Evolutionary conservation across 2,797 vertebrate genomes (phyloP).

Genomic region (Morelia viridis): DNA sequence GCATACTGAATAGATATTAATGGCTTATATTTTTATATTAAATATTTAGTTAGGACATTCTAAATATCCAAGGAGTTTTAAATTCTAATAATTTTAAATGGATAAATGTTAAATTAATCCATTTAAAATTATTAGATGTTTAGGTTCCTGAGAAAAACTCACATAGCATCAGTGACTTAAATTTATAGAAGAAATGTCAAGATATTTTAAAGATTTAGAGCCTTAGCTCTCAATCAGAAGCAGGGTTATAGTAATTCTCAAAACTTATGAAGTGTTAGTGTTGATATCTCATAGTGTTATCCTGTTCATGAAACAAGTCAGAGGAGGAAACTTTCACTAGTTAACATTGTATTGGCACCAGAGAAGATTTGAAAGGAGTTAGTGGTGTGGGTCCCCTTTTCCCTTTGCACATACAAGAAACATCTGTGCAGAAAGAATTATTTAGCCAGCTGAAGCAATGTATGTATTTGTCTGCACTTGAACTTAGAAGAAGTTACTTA

Average conservation of each 20-base stretch:
- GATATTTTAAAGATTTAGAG: not conserved
- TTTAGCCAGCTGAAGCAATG: too few relatives aligned
- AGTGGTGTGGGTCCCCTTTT: too few relatives aligned
- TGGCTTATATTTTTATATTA: not conserved
- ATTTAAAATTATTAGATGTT: not conserved
- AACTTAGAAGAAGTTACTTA: too few relatives aligned
- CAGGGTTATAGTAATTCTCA: not conserved
- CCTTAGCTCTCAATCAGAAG: not conserved
- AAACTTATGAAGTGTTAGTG: not conserved
- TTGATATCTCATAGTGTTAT: not conserved
- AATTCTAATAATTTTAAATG: too few relatives aligned
- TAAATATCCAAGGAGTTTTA: not conserved
- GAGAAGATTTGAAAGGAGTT: not conserved
- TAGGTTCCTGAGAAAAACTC: not conserved
- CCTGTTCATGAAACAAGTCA: not conserved
- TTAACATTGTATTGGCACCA: not conserved
- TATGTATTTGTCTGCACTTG: too few relatives aligned
- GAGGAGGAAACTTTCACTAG: not conserved
- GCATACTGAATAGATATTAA: slow-evolving; percentile 31
- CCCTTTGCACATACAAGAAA: too few relatives aligned
- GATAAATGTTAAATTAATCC: too few relatives aligned
- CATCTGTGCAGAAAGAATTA: too few relatives aligned
- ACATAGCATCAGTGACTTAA: not conserved
- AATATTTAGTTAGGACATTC: not conserved
- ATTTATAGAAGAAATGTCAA: not conserved